Evolutionary conservation across 2,797 vertebrate genomes (phyloP).

Genomic region (Synaphobranchus kaupii): DNA sequence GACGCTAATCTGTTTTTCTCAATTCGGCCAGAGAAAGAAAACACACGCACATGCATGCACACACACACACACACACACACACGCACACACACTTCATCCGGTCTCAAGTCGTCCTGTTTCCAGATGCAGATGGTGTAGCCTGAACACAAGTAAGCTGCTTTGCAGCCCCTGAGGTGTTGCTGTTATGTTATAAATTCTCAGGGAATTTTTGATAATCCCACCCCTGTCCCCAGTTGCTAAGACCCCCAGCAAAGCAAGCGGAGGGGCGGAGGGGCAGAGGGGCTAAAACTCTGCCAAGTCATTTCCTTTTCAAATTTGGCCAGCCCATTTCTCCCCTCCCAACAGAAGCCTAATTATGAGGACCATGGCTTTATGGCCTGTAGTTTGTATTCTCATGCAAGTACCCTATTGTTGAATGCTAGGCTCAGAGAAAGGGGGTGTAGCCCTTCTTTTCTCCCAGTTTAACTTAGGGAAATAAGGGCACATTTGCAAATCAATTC

Average conservation of each 20-base stretch:
- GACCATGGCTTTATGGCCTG: constrained; percentile 58
- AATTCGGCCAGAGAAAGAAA: constrained; percentile 32
- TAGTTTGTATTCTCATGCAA: constrained; percentile 72
- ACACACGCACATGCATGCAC: not conserved
- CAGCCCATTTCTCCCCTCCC: constrained; percentile 54
- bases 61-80: not conserved
- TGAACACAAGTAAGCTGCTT: constrained; percentile 36
- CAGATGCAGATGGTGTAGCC: constrained; percentile 25
- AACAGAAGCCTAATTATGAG: constrained; percentile 59
- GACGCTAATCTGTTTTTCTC: constrained; percentile 37
- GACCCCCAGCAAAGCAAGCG: constrained; percentile 39
- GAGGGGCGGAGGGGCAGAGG: constrained; percentile 46
- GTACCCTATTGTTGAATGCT: constrained; percentile 60
- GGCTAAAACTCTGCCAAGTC: constrained; percentile 50
- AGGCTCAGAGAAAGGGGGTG: constrained; percentile 58
- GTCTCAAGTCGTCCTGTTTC: constrained; percentile 22
- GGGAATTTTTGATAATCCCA: constrained; percentile 47
- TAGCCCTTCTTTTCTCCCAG: constrained; percentile 49
- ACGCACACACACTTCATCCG: not conserved
- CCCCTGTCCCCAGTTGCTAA: constrained; percentile 25
- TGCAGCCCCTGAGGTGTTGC: constrained; percentile 38
- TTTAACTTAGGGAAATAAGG: constrained; percentile 68
- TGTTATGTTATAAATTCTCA: constrained; percentile 28
- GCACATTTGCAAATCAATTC: constrained; percentile 78
- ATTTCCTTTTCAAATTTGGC: constrained; percentile 63